Evolutionary conservation across 2,113 vertebrate species (phyloP).

Genomic region (Zapornia atra): DNA sequence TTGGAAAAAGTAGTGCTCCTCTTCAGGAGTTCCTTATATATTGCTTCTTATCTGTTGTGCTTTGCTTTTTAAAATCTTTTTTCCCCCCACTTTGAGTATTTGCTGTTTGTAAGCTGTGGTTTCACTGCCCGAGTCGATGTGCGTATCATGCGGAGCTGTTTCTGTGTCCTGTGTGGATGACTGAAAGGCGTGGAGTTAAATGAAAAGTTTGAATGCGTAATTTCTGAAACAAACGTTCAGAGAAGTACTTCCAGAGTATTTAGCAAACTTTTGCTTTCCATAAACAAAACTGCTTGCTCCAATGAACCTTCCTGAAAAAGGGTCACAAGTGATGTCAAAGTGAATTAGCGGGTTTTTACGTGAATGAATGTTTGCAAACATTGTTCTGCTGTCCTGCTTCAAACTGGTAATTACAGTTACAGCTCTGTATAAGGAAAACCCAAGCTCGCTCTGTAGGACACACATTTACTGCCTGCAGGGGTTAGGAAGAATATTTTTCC

Average conservation of each 20-base stretch:
- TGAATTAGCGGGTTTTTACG: slow-evolving; percentile 35
- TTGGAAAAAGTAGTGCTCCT: not conserved
- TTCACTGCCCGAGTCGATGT: not conserved
- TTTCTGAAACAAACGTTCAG: not conserved
- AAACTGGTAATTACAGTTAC: slow-evolving; percentile 25
- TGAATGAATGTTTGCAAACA: slow-evolving; percentile 40
- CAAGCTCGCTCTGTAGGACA: not conserved
- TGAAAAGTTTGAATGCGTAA: not conserved
- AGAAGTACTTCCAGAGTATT: slow-evolving; percentile 11
- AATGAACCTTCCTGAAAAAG: slow-evolving; percentile 47
- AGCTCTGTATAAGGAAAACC: not conserved
- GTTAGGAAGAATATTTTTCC: not conserved
- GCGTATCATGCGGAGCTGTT: fast-evolving
- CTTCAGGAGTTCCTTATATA: not conserved
- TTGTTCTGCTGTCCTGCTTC: slow-evolving; percentile 5
- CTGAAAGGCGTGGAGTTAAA: not conserved
- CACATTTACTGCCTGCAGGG: slow-evolving; percentile 42
- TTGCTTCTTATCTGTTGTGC: not conserved
- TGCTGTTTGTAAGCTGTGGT: not conserved
- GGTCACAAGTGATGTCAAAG: slow-evolving; percentile 61
- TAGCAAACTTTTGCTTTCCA: slow-evolving; percentile 42
- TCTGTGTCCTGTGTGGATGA: not conserved
- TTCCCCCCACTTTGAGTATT: not conserved
- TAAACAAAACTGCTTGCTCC: slow-evolving; percentile 37
- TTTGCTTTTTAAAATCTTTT: not conserved